phyloP scores from a whole-genome alignment of 1,140 invertebrate species.

The Diuraphis noxia region DNA sequence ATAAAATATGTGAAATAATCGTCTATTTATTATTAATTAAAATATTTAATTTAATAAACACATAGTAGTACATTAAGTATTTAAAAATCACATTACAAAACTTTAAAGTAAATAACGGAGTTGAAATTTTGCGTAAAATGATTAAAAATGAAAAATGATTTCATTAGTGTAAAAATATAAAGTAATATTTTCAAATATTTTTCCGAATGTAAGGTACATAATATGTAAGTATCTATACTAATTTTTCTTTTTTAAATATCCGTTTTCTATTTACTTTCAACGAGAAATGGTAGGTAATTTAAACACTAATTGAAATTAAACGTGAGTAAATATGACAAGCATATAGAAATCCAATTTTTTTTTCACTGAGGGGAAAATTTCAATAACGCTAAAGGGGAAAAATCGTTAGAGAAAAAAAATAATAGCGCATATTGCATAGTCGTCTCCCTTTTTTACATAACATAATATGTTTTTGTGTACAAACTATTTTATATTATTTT shows the following conservation, averaged over 20 bases:
- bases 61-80: neutral
- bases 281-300: neutral
- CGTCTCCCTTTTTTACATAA: neutral
- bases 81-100: neutral
- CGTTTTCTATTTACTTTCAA: neutral
- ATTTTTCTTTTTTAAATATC: neutral
- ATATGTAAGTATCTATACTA: too few relatives aligned
- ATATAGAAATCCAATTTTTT: neutral
- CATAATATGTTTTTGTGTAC: neutral
- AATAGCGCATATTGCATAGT: neutral
- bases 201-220: too few relatives aligned
- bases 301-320: neutral
- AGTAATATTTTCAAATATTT: neutral
- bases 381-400: neutral
- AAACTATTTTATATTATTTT: neutral
- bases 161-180: neutral
- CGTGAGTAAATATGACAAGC: neutral
- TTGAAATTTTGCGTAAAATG: neutral
- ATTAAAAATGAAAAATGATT: neutral
- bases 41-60: neutral
- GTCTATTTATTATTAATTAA: neutral
- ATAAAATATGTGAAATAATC: neutral
- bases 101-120: too few relatives aligned
- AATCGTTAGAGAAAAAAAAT: neutral
- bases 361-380: neutral